Evolutionary conservation across 1,140 invertebrate species (phyloP).

Genomic region (Drosophila neocordata): DNA sequence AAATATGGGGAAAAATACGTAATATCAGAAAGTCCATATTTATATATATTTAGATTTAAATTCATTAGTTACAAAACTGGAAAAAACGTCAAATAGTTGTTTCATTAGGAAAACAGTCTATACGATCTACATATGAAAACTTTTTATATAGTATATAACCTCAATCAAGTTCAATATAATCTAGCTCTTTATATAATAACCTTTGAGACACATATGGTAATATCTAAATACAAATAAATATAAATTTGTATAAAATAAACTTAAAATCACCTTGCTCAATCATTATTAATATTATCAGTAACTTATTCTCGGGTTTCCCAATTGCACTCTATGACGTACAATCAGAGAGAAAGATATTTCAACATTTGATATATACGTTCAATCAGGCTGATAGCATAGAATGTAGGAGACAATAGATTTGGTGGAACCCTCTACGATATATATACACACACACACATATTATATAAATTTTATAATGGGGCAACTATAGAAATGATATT

Average conservation of each 20-base stretch:
- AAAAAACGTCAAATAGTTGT: too few relatives aligned
- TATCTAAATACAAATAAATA: neutral
- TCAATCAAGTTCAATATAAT: neutral
- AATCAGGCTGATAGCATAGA: constrained; percentile 7
- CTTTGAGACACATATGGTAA: neutral
- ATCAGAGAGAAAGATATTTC: neutral
- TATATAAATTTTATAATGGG: neutral
- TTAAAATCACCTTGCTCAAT: constrained; percentile 4
- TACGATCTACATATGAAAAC: too few relatives aligned
- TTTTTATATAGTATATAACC: too few relatives aligned
- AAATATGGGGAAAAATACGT: too few relatives aligned
- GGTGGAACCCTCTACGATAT: neutral
- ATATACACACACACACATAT: neutral
- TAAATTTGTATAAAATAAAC: too few relatives aligned
- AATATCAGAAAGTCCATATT: too few relatives aligned
- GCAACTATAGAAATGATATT: constrained; percentile 1
- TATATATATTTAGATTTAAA: too few relatives aligned
- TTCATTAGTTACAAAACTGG: too few relatives aligned
- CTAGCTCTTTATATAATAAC: neutral
- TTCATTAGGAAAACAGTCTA: too few relatives aligned
- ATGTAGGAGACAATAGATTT: neutral
- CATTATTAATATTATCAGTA: neutral
- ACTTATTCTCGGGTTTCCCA: constrained; percentile 12
- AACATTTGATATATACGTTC: neutral
- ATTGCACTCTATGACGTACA: constrained; percentile 10